phyloP scores from a whole-genome alignment of 2,888 invertebrate genomes.

The Drosophila merina region DNA sequence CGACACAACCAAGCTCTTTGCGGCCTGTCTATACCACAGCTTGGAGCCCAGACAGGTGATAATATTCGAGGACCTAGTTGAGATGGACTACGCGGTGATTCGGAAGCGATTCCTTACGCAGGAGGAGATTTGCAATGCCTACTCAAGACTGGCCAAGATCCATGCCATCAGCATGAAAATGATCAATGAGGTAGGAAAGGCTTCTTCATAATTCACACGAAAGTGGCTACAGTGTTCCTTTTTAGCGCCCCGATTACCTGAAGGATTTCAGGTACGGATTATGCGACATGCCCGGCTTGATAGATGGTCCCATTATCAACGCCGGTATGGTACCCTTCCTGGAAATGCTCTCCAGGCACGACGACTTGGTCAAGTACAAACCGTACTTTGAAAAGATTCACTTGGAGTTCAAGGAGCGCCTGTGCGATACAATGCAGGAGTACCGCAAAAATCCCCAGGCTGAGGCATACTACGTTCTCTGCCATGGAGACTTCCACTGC shows the following conservation, averaged over 20 bases:
- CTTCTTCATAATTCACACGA: not conserved
- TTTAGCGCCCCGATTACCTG: constrained; percentile 44
- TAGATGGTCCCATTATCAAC: constrained; percentile 36
- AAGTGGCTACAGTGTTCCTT: too few species aligned
- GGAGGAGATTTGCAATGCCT: constrained; percentile 79
- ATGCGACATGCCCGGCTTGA: constrained; percentile 55
- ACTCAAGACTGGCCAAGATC: constrained; percentile 83
- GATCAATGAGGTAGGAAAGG: constrained; percentile 68
- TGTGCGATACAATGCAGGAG: constrained; percentile 20
- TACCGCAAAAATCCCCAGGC: constrained; percentile 44
- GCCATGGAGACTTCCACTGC: constrained; percentile 73
- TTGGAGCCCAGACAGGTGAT: constrained; percentile 51
- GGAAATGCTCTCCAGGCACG: constrained; percentile 42
- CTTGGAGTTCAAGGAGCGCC: not conserved
- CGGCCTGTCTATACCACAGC: constrained; percentile 48
- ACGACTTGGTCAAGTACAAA: constrained; percentile 39
- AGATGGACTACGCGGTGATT: constrained; percentile 54
- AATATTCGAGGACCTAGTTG: constrained; percentile 70
- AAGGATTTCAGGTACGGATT: constrained; percentile 77
- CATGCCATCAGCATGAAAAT: constrained; percentile 83
- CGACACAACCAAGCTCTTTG: constrained; percentile 53
- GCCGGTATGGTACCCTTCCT: constrained; percentile 51
- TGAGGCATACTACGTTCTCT: constrained; percentile 60
- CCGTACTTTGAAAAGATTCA: constrained; percentile 46
- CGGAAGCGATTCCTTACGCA: constrained; percentile 68